Percentiles rank a stretch among this genome's conserved stretches.
Evolutionary conservation across 2,797 vertebrate species (phyloP).

Genomic region (Eremophila alpestris): DNA sequence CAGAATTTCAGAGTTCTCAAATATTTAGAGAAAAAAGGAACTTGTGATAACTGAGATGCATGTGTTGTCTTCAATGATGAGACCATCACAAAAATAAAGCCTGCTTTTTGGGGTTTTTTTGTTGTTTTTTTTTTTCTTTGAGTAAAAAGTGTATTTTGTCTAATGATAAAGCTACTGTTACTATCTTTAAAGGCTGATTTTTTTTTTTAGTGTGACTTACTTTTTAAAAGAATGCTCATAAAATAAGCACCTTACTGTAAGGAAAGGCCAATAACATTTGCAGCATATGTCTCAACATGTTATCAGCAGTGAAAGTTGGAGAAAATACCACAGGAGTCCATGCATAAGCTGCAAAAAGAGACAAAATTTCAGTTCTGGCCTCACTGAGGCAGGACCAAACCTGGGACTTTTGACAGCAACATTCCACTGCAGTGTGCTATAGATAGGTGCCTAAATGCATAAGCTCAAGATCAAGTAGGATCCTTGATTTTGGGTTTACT

Average conservation of each 20-base stretch:
- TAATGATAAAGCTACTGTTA: not conserved
- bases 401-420: not conserved
- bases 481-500: not conserved
- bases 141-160: not conserved
- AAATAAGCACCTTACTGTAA: not conserved
- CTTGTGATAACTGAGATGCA: not conserved
- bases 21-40: not conserved
- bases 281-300: not conserved
- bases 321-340: not conserved
- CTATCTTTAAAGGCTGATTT: not conserved
- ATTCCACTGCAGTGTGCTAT: rapidly evolving
- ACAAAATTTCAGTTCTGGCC: not conserved
- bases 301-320: not conserved
- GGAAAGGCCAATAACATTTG: not conserved
- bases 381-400: not conserved
- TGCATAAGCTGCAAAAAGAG: not conserved
- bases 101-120: too few species aligned
- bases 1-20: not conserved
- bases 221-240: not conserved
- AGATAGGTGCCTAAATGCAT: not conserved
- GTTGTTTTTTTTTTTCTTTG: not conserved
- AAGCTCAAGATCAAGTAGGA: not conserved
- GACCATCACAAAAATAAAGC: not conserved
- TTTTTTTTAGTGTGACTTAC: not conserved
- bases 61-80: not conserved